Evolutionary conservation across 1,140 invertebrate species (phyloP), one percentile per base, ranked within the genome.

Genomic region (Tenebrio molitor): DNA sequence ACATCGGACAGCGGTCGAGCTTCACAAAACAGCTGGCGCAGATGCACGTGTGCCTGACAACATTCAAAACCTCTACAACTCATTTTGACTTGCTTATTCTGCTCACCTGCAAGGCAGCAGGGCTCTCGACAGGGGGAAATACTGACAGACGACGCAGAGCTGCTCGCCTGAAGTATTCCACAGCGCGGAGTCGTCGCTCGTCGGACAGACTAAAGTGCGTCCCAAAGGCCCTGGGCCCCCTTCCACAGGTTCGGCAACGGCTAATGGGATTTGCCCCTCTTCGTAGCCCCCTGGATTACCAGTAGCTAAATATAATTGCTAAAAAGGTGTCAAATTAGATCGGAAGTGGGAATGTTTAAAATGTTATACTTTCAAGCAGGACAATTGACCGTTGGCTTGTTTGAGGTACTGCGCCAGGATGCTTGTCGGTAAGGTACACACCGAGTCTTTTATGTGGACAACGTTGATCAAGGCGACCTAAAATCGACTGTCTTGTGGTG

Each of bases 361-460:
- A 67, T 62, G 6, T 78, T 78, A 85, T 84, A 93, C 91, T 87
- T 94, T 92, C 50, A 94, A 85, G 83, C 91, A 93, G 42, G 92
- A 92, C 42, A 93, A 85, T 82, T 93, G 91, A 34, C 92, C 92
- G 77, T 92, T 93, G 12, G 91, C 91, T 83, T 93, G 91, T 82
- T 94, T 94, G 16, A 93, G 84, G 83, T 93, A 93, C 83, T 93
- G 92, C 16, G 92, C 91, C 71, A 93, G 85, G 77, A 93, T 89
- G 77, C 90, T 91, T 73, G 92, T 93, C 12, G 91, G 91, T 66
- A 93, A 81, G 23, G 90, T 91, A 81, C 91, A 93, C 29, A 93
- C 89, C 12, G 89, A 87, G 83, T 93, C 92, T 77, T 90, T 89
- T 72, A 94, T 92, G 79, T 93, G 92, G 6, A 94, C 88, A n/a